These are phyloP conservation scores for Dynastes grantii DNA, from an alignment of 2,888 invertebrate species.

Conservation along the genomic window DNA sequence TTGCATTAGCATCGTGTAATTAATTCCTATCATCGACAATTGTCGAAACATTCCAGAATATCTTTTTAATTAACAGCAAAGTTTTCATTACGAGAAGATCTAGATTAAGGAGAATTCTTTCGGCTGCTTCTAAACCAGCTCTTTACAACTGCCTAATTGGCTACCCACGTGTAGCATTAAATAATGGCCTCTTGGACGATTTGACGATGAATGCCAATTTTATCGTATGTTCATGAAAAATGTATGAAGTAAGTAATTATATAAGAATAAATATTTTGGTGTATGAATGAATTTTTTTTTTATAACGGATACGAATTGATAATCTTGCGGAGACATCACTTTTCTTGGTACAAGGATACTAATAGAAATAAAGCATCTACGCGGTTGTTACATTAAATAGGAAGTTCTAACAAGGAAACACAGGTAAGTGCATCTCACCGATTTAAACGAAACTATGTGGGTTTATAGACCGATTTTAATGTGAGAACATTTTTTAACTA, in stretches of 20 bases:
- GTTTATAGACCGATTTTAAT: too few relatives aligned
- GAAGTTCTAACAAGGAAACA: too few relatives aligned
- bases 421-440: too few relatives aligned
- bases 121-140: background rate
- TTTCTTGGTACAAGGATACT: too few relatives aligned
- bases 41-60: slow-evolving; percentile 21
- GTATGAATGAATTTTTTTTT: too few relatives aligned
- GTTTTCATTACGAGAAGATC: background rate
- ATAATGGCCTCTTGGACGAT: background rate
- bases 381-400: too few relatives aligned
- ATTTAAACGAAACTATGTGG: too few relatives aligned
- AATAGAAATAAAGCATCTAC: too few relatives aligned
- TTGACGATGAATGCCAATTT: background rate
- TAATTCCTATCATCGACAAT: slow-evolving; percentile 25
- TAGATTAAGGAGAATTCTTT: slow-evolving; percentile 4
- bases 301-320: too few relatives aligned
- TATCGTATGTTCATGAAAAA: background rate
- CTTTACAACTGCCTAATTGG: slow-evolving; percentile 16
- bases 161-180: background rate
- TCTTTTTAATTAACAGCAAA: slow-evolving; percentile 8
- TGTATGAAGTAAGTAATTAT: background rate
- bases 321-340: too few relatives aligned
- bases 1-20: slow-evolving; percentile 17
- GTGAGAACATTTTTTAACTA: too few relatives aligned
- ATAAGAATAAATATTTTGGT: background rate